A percentile compares a stretch with the other conserved stretches of the same genome.
These are phyloP conservation scores for Drosophila crucigera DNA, from an alignment of 2,888 invertebrate genomes.

Conservation along the genomic window DNA sequence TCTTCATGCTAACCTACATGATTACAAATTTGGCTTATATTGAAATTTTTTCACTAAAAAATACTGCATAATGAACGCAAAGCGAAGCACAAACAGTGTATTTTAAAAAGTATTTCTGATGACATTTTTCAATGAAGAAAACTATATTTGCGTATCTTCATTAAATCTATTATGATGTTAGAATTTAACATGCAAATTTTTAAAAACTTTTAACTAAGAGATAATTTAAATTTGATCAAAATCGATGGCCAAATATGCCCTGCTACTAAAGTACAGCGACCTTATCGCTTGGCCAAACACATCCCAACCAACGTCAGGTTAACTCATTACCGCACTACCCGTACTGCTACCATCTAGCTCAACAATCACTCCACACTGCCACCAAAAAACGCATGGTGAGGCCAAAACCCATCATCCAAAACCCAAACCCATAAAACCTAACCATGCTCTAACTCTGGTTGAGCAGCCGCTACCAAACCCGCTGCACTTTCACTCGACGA, in stretches of 20 bases:
- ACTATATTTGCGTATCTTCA: not conserved
- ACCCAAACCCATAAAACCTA: not conserved
- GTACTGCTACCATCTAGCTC: not conserved
- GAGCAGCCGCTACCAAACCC: conserved; percentile 41
- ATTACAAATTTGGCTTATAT: not conserved
- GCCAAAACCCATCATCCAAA: conserved; percentile 1
- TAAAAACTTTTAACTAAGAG: not conserved
- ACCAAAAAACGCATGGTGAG: conserved; percentile 20
- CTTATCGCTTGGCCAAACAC: conserved; percentile 22
- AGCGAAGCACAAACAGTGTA: not conserved
- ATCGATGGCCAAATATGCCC: not conserved
- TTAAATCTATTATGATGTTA: not conserved
- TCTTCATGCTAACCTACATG: too few species aligned
- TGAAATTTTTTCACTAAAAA: not conserved
- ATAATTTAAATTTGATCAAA: not conserved
- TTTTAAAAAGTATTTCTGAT: not conserved
- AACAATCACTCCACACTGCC: conserved; percentile 1
- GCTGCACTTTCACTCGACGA: conserved; percentile 74
- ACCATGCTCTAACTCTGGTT: conserved; percentile 9
- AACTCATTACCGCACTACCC: conserved; percentile 25
- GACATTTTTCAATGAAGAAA: not conserved
- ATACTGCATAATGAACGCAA: not conserved
- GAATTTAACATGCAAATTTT: not conserved
- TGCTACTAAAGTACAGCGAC: conserved; percentile 32
- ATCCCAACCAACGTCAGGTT: conserved; percentile 27